Base-by-base conservation (phyloP, 2,797 vertebrate genomes). In the Melanogrammus aeglefinus region DNA sequence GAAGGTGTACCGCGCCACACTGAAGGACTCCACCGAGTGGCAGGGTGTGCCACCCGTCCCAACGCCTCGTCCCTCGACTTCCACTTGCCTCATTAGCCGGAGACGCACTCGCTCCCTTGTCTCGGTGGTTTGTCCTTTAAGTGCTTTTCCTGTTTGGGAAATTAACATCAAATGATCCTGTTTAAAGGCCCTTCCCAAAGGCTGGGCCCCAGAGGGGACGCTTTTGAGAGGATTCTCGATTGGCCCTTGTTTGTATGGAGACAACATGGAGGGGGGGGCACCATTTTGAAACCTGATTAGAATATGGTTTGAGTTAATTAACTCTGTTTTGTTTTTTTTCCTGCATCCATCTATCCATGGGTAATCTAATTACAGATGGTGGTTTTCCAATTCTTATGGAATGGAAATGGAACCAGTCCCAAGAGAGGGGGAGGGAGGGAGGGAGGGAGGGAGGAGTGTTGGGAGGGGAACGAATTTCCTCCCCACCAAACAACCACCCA, bases 271-370 rank as follows among this genome's bases (percentile, higher is more conserved):
- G 72, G 77, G 66, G 77, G 66, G 73, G 78, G 57, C 75, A 44
- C 76, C 51, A 74, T 85, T 83, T 74, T 87, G 82, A 84, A 91
- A 88, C 86, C 91, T 90, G 90, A 92, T 94, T 93, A 91, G 88
- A 92, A 94, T 93, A 92, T 92, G 87, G 85, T 91, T 91, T 86
- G 83, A 90, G 88, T 88, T 93, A 93, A 93, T 93, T 92, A 93
- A 88, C 77, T 4, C 77, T 4, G 29, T 41, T 41, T 76, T 31
- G 1, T 31, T 76, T 85, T 84, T 80, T 82, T 79, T 79, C 70
- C 80, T 76, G 76, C 77, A 87, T 91, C 82, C 78, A 66, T 90
- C 86, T 89, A 88, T 91, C 86, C 85, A 14, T 86, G 79, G 88
- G 85, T 92, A 91, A 92, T 92, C 90, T 90, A 91, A 92, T 94